Percentiles rank a stretch among this genome's conserved stretches.
These are phyloP conservation scores for Strix aluco DNA, from an alignment of 2,113 vertebrate genomes.

Conservation along the genomic window DNA sequence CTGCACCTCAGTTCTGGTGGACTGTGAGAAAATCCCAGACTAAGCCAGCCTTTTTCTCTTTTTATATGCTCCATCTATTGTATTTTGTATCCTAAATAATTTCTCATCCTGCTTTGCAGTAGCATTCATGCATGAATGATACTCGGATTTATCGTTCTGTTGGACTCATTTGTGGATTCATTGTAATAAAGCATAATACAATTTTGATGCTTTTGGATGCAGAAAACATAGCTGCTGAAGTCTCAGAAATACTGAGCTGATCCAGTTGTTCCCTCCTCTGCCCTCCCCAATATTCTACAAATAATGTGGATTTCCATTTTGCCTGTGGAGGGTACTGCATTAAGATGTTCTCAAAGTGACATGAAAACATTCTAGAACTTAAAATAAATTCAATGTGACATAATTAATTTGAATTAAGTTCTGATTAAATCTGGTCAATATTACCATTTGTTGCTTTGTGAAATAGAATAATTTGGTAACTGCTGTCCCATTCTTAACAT, in stretches of 20 bases:
- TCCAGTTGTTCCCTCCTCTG: background rate
- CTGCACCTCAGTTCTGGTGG: background rate
- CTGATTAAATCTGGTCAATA: background rate
- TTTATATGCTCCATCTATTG: background rate
- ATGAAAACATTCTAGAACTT: background rate
- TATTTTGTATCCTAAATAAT: conserved; percentile 19
- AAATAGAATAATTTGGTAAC: background rate
- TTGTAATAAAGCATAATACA: background rate
- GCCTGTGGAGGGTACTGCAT: background rate
- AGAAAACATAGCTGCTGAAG: background rate
- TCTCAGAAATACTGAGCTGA: conserved; percentile 17
- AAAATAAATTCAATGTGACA: background rate
- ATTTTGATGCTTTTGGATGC: background rate
- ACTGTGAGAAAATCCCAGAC: background rate
- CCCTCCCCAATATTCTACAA: background rate
- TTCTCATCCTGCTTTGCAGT: background rate
- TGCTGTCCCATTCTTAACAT: background rate
- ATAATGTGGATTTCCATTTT: background rate
- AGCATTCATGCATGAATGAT: background rate
- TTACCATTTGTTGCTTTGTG: background rate
- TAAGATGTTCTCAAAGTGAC: background rate
- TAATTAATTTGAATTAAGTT: background rate
- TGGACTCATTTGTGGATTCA: conserved; percentile 6
- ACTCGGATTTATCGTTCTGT: conserved; percentile 6
- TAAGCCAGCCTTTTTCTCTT: background rate